phyloP scores from a whole-genome alignment of 2,888 invertebrate species.

The Tanytarsus gracilentus region DNA sequence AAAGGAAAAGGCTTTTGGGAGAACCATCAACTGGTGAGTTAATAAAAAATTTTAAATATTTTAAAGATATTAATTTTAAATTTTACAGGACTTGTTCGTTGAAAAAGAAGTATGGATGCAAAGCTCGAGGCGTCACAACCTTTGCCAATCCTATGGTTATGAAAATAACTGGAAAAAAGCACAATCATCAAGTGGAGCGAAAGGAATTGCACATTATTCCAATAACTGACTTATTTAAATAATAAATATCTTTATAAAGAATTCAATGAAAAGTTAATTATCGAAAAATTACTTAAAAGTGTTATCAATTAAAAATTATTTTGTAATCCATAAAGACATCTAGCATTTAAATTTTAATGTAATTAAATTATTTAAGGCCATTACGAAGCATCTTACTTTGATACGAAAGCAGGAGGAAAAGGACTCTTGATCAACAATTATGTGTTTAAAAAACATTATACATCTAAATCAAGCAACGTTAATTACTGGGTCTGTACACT shows the following conservation, averaged over 20 bases:
- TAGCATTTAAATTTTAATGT: background rate
- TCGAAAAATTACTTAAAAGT: background rate
- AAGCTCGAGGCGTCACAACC: constrained; percentile 8
- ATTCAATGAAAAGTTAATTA: background rate
- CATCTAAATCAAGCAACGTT: background rate
- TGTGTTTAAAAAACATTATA: constrained; percentile 17
- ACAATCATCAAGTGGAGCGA: constrained; percentile 8
- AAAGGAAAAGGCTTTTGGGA: constrained; percentile 24
- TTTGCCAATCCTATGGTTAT: constrained; percentile 18
- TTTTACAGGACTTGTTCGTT: constrained; percentile 5
- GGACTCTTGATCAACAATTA: constrained; percentile 19
- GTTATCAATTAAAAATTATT: background rate
- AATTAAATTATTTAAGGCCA: background rate
- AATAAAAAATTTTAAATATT: background rate
- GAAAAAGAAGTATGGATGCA: constrained; percentile 14
- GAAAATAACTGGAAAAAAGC: background rate
- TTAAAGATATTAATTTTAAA: background rate
- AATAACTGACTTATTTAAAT: background rate
- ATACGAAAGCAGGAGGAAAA: constrained; percentile 13
- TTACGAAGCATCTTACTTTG: constrained; percentile 3
- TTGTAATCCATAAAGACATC: too few relatives aligned
- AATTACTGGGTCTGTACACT: background rate
- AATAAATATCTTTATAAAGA: background rate
- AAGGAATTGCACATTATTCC: background rate
- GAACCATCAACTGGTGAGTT: constrained; percentile 19